Evolutionary conservation across 2,113 vertebrate genomes (phyloP), one percentile per base, ranked within the genome.

Genomic region (Cyanoramphus novaezelandiae): DNA sequence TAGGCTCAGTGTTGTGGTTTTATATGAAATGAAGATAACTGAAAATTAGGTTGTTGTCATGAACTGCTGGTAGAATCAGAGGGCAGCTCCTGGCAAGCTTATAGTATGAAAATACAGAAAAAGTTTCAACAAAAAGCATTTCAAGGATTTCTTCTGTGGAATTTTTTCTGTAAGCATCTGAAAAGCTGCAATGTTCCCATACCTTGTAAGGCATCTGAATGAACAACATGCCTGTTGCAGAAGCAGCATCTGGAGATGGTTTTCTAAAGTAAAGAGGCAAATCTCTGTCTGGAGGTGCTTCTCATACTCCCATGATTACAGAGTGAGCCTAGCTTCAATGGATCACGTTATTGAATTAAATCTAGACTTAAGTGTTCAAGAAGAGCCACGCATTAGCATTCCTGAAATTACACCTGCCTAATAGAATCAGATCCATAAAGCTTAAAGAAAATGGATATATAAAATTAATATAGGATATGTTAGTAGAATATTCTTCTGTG

Each of bases 211-310:
- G 35, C 57, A 79, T 71, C 52, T 70, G n/a, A 80, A 81, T 81
- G 86, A 96, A 60, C 79, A 94, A 63, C 47, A 81, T 82, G 47
- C 27, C 47, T 47, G 8, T 82, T 72, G 70, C 62, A 94, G 69
- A 6, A 88, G n/a, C 80, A 93, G 46, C 79, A 85, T 92, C 77
- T 96, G 90, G 90, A 84, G 93, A 86, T 71, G 47, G 69, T 92
- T 96, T 60, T 75, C 39, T 74, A 47, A 75, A 77, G 67, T 28
- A 84, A 72, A 57, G 35, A 84, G 62, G 72, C 80, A 94, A 92
- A 93, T 89, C 55, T 75, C 18, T 82, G 37, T 84, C 50, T 84
- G 69, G 46, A 86, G 86, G 65, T 86, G 27, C 24, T 92, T 94
- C 88, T 91, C 47, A 50, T 4, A 2, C 21, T 86, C 55, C 80